Percentiles rank a stretch among this genome's conserved stretches.
Evolutionary conservation across 2,113 vertebrate species (phyloP).

Genomic region (Psephotus haematonotus): DNA sequence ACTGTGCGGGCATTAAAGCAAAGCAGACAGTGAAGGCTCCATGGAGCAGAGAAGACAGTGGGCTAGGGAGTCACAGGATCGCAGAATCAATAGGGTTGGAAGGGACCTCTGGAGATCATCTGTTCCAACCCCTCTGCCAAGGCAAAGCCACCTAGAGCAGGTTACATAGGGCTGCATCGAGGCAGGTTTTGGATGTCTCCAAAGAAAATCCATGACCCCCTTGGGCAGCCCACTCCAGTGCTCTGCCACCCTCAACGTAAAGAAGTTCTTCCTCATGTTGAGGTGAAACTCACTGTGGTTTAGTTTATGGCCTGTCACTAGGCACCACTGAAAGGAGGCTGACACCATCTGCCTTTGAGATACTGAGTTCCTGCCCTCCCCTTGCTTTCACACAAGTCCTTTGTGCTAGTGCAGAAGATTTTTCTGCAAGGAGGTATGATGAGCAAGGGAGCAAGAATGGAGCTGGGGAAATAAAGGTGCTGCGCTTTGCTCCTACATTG

Average conservation of each 20-base stretch:
- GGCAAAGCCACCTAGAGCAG: background rate
- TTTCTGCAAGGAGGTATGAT: background rate
- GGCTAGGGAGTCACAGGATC: background rate
- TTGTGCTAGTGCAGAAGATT: background rate
- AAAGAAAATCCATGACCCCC: background rate
- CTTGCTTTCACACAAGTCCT: background rate
- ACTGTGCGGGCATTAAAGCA: background rate
- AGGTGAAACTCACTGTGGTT: background rate
- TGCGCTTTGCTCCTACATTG: background rate
- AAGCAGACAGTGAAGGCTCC: background rate
- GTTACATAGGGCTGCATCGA: background rate
- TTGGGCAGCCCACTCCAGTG: background rate
- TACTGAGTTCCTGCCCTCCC: background rate
- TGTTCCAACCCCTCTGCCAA: background rate
- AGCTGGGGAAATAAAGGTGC: background rate
- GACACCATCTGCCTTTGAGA: background rate
- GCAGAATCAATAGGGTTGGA: background rate
- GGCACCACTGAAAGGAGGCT: background rate
- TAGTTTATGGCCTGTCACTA: background rate
- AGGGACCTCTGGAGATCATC: background rate
- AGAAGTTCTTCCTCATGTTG: background rate
- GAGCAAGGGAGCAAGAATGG: background rate
- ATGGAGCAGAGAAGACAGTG: rapidly evolving
- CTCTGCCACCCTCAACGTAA: background rate
- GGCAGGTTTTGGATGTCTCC: background rate